phyloP scores from a whole-genome alignment of 2,888 invertebrate species.

The Andrena flavipes region DNA sequence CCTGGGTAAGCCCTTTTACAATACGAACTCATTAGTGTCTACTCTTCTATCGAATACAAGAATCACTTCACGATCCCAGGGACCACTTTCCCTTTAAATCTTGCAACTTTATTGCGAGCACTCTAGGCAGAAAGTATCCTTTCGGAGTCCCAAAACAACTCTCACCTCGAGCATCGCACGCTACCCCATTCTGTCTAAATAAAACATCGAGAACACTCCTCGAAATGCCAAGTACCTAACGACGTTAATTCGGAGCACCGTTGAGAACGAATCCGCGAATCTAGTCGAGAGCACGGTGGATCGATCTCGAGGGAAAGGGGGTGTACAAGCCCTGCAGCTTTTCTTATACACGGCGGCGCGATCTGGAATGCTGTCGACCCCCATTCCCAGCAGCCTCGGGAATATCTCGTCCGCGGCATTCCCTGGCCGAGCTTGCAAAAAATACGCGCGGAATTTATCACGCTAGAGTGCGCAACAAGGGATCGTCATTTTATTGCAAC shows the following conservation, averaged over 20 bases:
- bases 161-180: too few species aligned
- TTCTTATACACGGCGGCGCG: constrained; percentile 24
- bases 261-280: not conserved
- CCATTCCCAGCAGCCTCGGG: not conserved
- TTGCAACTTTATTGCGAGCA: not conserved
- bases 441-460: constrained; percentile 54
- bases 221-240: too few species aligned
- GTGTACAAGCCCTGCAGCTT: not conserved
- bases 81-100: not conserved
- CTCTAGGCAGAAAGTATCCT: too few species aligned
- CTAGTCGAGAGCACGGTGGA: not conserved
- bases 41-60: constrained; percentile 14
- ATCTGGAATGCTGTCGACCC: constrained; percentile 33
- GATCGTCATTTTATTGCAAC: constrained; percentile 30
- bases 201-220: too few species aligned
- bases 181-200: too few species aligned
- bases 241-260: not conserved
- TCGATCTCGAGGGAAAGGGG: not conserved
- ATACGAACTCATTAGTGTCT: constrained; percentile 32
- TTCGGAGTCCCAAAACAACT: too few species aligned
- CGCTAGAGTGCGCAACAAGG: not conserved
- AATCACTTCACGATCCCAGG: not conserved
- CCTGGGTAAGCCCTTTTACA: constrained; percentile 54
- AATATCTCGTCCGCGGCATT: constrained; percentile 46
- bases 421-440: constrained; percentile 43